Evolutionary conservation across 2,888 invertebrate species (phyloP).

Genomic region (Epirrhoe alternata): DNA sequence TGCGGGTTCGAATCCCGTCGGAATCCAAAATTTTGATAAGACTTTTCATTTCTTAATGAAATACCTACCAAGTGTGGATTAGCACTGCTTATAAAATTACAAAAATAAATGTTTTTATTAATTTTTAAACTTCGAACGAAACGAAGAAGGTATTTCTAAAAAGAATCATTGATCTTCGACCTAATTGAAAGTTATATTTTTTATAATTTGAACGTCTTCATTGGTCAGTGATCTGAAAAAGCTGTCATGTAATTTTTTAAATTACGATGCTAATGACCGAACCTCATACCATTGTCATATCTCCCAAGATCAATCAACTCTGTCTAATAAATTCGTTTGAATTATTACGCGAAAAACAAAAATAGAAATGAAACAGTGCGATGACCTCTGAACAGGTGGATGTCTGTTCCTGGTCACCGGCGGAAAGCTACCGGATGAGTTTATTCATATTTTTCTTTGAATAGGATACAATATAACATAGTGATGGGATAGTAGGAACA

Average conservation of each 20-base stretch:
- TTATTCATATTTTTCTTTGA: not conserved
- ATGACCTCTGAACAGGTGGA: constrained; percentile 29
- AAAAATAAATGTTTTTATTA: too few relatives aligned
- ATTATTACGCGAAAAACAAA: constrained; percentile 24
- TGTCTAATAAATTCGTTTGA: constrained; percentile 30
- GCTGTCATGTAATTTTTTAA: not conserved
- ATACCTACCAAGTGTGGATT: too few relatives aligned
- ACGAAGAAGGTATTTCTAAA: too few relatives aligned
- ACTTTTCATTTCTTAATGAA: too few relatives aligned
- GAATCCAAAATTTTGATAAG: too few relatives aligned
- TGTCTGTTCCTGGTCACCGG: not conserved
- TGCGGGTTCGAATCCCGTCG: too few relatives aligned
- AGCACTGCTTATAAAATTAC: too few relatives aligned
- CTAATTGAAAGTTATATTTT: too few relatives aligned
- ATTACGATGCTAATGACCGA: constrained; percentile 19
- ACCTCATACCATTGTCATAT: constrained; percentile 18
- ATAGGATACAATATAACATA: too few relatives aligned
- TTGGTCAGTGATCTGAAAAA: not conserved
- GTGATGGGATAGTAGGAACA: too few relatives aligned
- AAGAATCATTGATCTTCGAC: too few relatives aligned
- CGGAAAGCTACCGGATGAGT: not conserved
- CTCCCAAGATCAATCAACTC: constrained; percentile 24
- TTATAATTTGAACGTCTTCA: not conserved
- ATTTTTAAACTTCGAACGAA: too few relatives aligned
- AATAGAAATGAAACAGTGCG: constrained; percentile 33